These are phyloP conservation scores for Pteria penguin DNA, from an alignment of 2,888 invertebrate genomes.

Conservation along the genomic window DNA sequence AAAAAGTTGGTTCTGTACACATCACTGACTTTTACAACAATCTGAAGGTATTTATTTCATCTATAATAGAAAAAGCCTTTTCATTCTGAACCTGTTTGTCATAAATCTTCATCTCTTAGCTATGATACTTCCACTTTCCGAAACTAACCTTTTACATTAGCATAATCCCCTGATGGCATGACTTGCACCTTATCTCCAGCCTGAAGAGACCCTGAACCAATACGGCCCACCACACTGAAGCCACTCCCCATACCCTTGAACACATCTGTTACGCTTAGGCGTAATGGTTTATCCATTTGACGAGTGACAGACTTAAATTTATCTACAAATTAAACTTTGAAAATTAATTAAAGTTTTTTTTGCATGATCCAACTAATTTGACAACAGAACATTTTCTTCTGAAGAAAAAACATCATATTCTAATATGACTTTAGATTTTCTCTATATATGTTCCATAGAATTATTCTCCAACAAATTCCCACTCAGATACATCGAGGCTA, in stretches of 20 bases:
- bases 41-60: no score
- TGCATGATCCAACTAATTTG: background rate
- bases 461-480: background rate
- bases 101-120: no score
- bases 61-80: no score
- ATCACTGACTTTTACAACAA: no score
- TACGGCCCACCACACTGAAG: slow-evolving; percentile 92
- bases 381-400: no score
- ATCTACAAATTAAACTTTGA: slow-evolving; percentile 66
- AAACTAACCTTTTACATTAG: slow-evolving; percentile 87
- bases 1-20: no score
- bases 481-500: no score
- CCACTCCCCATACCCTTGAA: slow-evolving; percentile 94
- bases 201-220: slow-evolving; percentile 94
- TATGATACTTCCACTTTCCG: no score
- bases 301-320: slow-evolving; percentile 87
- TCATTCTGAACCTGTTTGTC: no score
- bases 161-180: slow-evolving; percentile 91
- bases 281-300: slow-evolving; percentile 91
- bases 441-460: background rate
- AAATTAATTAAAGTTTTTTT: background rate
- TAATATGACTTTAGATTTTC: no score
- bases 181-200: slow-evolving; percentile 92
- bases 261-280: slow-evolving; percentile 94
- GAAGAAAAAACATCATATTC: no score